Percentiles rank a stretch among this genome's conserved stretches.
phyloP scores from a whole-genome alignment of 2,797 vertebrate species.

The Phalloptychus januarius region DNA sequence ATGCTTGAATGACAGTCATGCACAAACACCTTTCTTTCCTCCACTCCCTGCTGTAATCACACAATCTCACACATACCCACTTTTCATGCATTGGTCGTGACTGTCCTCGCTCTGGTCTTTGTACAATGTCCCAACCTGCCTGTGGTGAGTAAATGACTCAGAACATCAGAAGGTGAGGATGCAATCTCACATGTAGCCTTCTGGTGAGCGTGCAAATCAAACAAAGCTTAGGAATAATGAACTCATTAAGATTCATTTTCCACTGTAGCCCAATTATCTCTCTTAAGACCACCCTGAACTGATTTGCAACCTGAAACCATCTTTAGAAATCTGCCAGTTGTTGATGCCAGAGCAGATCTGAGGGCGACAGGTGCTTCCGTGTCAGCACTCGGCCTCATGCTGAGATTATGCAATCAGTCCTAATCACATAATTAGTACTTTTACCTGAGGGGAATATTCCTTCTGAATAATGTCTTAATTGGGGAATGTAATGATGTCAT shows the following conservation, averaged over 20 bases:
- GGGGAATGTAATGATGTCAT: conserved; percentile 67
- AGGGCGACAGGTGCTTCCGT: conserved; percentile 51
- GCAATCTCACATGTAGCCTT: conserved; percentile 57
- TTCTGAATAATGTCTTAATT: conserved; percentile 57
- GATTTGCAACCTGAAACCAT: neutral
- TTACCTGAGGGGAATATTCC: conserved; percentile 44
- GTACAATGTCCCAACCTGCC: conserved; percentile 49
- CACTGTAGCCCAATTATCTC: neutral
- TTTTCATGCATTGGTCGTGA: conserved; percentile 52
- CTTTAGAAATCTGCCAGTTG: conserved; percentile 5
- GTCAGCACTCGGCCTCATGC: conserved; percentile 28
- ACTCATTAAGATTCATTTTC: conserved; percentile 1
- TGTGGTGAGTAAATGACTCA: conserved; percentile 68
- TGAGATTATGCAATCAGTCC: conserved; percentile 26
- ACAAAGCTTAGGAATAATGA: conserved; percentile 28
- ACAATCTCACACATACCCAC: neutral
- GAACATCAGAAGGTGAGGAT: conserved; percentile 43
- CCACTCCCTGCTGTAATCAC: neutral
- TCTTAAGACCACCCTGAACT: neutral
- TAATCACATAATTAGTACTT: conserved; percentile 64
- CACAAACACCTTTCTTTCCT: neutral
- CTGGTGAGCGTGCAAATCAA: conserved; percentile 46
- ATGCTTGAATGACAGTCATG: neutral
- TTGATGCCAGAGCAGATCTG: conserved; percentile 10
- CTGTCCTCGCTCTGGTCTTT: conserved; percentile 48